Evolutionary conservation across 1,140 invertebrate genomes (phyloP), one percentile per base, ranked within the genome.

Genomic region (Drosophila yakuba): DNA sequence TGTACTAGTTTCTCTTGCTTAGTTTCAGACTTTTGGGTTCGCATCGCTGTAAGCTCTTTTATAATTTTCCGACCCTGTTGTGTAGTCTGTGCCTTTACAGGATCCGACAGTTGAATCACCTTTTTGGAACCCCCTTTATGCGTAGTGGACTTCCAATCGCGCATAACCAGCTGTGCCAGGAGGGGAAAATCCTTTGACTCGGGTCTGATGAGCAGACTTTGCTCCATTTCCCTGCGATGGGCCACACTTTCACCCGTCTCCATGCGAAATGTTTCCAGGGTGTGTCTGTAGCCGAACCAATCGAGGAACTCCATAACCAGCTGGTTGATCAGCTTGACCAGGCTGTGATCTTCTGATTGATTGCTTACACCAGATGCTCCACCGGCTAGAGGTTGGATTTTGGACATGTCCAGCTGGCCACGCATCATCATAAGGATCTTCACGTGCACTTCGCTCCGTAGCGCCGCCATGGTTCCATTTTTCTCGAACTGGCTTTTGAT

Each of bases 241-340:
- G 60, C 50, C 4, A 43, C 0, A 4, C 39, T 56, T 2, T 56
- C 47, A 4, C 74, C 84, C 3, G 77, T 76, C 41, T 90, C 88
- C 39, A 88, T 60, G 4, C 71, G 35, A 41, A 88, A 84, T 1
- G 89, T 91, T 56, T 90, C 73, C 44, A 73, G 44, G 4, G 88
- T 84, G 76, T 90, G 89, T 10, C 67, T 71, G 35, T 75, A 90
- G 44, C 89, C 89, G 8, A 63, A 89, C 82, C 82, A 90, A 12
- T 72, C 23, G 3, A 90, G 64, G 28, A 88, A 90, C 25, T 90
- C 88, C n/a, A 84, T 67, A 6, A 90, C 44, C 17, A 90, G 23
- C 15, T 91, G 62, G 35, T 90, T 91, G 0, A 86, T 68, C 1
- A 88, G 14, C 15, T 41, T 59, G 6, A 69, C 10, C 2, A 84